Base-by-base conservation (phyloP, 2,113 vertebrate species). In the Apodemus speciosus region DNA sequence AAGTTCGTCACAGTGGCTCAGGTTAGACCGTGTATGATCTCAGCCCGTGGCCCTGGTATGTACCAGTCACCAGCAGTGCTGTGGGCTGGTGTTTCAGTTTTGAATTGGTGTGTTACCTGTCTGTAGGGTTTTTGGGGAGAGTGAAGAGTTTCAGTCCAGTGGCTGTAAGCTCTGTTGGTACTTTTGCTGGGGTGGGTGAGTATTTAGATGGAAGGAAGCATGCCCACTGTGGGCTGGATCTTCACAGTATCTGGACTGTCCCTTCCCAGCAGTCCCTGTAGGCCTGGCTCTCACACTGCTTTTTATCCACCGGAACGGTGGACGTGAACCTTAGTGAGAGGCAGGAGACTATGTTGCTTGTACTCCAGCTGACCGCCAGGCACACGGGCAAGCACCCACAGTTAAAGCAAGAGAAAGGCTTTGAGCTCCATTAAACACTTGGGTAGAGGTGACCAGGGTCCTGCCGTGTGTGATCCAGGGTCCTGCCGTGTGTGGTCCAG, bases 181-280 rank as follows among this genome's bases (percentile, higher is more conserved):
- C 75, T 81, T 80, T 35, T 32, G 9, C 23, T 40, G 27, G 13
- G 14, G 18, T 27, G 14, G 66, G 35, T 46, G n/a, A 27, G 27
- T 21, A 27, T n/a, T 53, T 21, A 51, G n/a, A 18, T 53, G 6
- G 25, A 35, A 60, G 6, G 25, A 35, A 60, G 10, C 66, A 23
- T 35, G 49, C 23, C 14, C 49, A 9, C 84, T 40, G 58, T 8
- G 20, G 27, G 40, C 51, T 30, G 30, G 40, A 10, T 38, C n/a
- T 51, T 25, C 46, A 32, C 10, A 4, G 68, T 2, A 6, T 23
- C 6, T 2, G 2, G 0, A 20, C 58, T 21, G 8, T 0, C 18
- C n/a, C 9, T 7, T 25, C 32, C 80, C 53, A 23, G 71, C 16
- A 5, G 60, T 6, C n/a, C 25, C 27, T 53, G 18, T 3, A 51